Evolutionary conservation across 2,888 invertebrate species (phyloP).

Genomic region (Andrena trimmerana): DNA sequence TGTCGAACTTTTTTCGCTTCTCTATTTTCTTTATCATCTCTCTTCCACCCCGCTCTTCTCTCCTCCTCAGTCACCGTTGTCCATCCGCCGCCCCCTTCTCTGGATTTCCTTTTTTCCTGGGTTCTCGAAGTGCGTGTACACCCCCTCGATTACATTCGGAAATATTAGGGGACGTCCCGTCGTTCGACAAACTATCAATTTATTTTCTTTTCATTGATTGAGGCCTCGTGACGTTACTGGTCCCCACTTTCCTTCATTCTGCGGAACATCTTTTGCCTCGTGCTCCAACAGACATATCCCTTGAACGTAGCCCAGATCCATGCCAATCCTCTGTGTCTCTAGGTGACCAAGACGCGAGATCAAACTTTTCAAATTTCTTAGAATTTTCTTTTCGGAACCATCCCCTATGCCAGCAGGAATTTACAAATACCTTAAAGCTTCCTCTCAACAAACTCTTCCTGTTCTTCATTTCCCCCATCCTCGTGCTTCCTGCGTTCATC

Average conservation of each 20-base stretch:
- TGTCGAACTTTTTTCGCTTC: slow-evolving; percentile 81
- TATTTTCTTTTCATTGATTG: slow-evolving; percentile 80
- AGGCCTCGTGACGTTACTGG: slow-evolving; percentile 46
- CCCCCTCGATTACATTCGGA: slow-evolving; percentile 85
- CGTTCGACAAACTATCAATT: slow-evolving; percentile 85
- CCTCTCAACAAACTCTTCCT: not conserved
- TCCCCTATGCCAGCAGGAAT: too few relatives aligned
- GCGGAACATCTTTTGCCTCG: not conserved
- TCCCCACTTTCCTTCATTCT: slow-evolving; percentile 15
- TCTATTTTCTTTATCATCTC: slow-evolving; percentile 45
- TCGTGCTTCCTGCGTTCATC: not conserved
- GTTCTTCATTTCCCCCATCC: too few relatives aligned
- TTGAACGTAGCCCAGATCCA: not conserved
- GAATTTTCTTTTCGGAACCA: too few relatives aligned
- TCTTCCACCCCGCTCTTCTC: slow-evolving; percentile 40
- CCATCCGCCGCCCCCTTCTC: slow-evolving; percentile 36
- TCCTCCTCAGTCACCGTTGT: slow-evolving; percentile 47
- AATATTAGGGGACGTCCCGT: slow-evolving; percentile 85
- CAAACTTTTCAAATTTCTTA: too few relatives aligned
- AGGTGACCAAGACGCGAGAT: not conserved
- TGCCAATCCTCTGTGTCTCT: not conserved
- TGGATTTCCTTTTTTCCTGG: slow-evolving; percentile 60
- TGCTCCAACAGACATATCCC: not conserved
- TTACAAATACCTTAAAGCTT: not conserved
- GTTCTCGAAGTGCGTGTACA: slow-evolving; percentile 76